A percentile compares a stretch with the other conserved stretches of the same genome.
These are phyloP conservation scores for Nomada flava DNA, from an alignment of 2,888 invertebrate species.

Conservation along the genomic window DNA sequence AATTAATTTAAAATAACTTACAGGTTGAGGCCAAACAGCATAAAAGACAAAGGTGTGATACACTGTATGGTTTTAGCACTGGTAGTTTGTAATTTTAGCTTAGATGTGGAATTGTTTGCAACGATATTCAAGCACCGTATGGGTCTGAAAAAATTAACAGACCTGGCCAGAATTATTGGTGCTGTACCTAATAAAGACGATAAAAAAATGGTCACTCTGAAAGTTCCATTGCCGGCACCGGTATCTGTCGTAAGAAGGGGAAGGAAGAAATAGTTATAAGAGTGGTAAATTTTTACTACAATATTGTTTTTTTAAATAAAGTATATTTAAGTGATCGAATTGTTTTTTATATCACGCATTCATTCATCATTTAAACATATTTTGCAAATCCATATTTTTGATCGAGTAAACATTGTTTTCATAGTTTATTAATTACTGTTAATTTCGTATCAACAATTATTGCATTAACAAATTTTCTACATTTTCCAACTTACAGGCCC, in stretches of 20 bases:
- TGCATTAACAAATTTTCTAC: not conserved
- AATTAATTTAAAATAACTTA: slow-evolving; percentile 49
- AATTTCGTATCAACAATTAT: no score
- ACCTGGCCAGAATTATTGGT: slow-evolving; percentile 76
- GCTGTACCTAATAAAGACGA: slow-evolving; percentile 74
- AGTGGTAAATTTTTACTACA: slow-evolving; percentile 7
- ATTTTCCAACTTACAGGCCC: not conserved
- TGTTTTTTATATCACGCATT: not conserved
- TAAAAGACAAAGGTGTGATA: slow-evolving; percentile 79
- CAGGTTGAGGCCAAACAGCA: slow-evolving; percentile 77
- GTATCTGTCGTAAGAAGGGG: slow-evolving; percentile 52
- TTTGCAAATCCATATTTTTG: slow-evolving; percentile 1
- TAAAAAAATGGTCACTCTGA: slow-evolving; percentile 74
- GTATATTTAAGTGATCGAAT: not conserved
- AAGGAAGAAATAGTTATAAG: slow-evolving; percentile 58
- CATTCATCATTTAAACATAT: not conserved
- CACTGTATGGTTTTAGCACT: slow-evolving; percentile 79
- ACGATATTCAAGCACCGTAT: slow-evolving; percentile 69
- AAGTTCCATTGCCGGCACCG: slow-evolving; percentile 77
- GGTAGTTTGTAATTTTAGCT: slow-evolving; percentile 72
- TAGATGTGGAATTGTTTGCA: slow-evolving; percentile 78
- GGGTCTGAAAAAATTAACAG: slow-evolving; percentile 75
- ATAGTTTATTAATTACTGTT: not conserved
- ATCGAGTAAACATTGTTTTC: slow-evolving; percentile 14
- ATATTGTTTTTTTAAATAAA: slow-evolving; percentile 30